A percentile compares a stretch with the other conserved stretches of the same genome.
phyloP scores from a whole-genome alignment of 2,113 vertebrate species.

The Daboia siamensis region DNA sequence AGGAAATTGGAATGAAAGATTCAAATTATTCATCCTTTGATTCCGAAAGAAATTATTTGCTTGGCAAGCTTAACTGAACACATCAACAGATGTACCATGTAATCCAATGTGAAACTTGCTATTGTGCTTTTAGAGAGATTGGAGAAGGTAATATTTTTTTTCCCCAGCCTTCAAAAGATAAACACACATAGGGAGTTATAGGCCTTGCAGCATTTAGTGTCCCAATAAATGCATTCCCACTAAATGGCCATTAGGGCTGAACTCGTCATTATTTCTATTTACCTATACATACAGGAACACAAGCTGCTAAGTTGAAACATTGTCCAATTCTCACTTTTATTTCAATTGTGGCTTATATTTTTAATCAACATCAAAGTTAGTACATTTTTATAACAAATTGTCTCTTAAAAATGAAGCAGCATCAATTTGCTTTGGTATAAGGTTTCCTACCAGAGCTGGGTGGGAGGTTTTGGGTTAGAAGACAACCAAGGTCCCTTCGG shows the following conservation, averaged over 20 bases:
- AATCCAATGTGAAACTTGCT: conserved; percentile 27
- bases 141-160: not conserved
- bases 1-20: conserved; percentile 6
- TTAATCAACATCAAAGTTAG: too few relatives aligned
- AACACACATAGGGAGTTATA: not conserved
- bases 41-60: conserved; percentile 1
- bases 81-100: conserved; percentile 40
- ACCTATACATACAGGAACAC: not conserved
- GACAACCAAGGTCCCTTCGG: not conserved
- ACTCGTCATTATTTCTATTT: conserved; percentile 32
- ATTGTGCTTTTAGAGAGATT: conserved; percentile 35
- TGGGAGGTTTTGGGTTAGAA: not conserved
- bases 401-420: not conserved
- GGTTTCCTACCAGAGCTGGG: not conserved
- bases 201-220: conserved; percentile 38
- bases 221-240: not conserved
- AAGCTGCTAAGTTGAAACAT: not conserved
- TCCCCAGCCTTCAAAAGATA: not conserved
- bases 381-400: not conserved
- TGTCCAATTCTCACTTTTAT: not conserved
- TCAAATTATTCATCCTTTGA: not conserved
- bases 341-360: not conserved
- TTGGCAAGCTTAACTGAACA: conserved; percentile 48
- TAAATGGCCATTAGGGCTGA: not conserved
- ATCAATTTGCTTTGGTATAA: not conserved